A percentile compares a stretch with the other conserved stretches of the same genome.
Conservation (phyloP, 2,797 vertebrate genomes). For the Epinephelus coioides region DNA sequence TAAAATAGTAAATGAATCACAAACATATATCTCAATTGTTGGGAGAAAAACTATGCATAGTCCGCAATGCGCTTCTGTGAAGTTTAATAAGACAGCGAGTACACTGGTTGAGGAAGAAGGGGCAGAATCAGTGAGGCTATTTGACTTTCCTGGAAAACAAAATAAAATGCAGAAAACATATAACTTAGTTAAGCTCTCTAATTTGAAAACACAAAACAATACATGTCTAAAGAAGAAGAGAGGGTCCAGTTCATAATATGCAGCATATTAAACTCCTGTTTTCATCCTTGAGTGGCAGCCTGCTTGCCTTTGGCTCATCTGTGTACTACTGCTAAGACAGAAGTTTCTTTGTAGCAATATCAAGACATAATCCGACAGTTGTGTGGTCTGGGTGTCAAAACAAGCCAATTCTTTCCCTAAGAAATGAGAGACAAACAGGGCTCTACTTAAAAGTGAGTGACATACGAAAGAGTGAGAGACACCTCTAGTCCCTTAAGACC, state of each 20-base stretch:
- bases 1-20: constrained; percentile 7
- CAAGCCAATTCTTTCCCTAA: neutral
- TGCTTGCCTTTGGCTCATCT: neutral
- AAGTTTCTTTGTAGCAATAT: neutral
- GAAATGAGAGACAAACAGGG: no score
- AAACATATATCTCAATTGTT: constrained; percentile 30
- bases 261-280: neutral
- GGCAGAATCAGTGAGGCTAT: neutral
- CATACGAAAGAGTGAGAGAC: neutral
- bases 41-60: constrained; percentile 33
- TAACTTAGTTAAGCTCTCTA: neutral
- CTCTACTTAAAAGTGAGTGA: no score
- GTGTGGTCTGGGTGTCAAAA: neutral
- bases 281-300: neutral
- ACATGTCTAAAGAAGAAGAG: neutral
- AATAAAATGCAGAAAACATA: no score
- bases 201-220: neutral
- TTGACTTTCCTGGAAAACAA: neutral
- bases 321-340: neutral
- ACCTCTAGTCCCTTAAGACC: neutral
- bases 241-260: neutral
- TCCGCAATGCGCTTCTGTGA: constrained; percentile 52
- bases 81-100: constrained; percentile 38
- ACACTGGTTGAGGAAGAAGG: neutral
- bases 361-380: neutral